A percentile compares a stretch with the other conserved stretches of the same genome.
Evolutionary conservation across 2,113 vertebrate species (phyloP).

Genomic region (Apteryx mantelli): DNA sequence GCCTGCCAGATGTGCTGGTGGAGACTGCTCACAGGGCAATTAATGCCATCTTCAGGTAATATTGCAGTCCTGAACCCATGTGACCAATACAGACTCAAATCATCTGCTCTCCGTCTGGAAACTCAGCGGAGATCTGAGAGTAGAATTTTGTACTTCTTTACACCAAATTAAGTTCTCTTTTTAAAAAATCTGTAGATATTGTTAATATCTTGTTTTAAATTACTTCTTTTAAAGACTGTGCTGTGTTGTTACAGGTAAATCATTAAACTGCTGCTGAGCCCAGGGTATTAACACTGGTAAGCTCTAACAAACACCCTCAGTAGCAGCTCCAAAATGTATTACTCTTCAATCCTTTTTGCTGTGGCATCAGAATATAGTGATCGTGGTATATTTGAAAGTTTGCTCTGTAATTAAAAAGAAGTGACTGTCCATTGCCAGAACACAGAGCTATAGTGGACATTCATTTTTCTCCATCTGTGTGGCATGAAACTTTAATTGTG

Average conservation of each 20-base stretch:
- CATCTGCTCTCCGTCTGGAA: not conserved
- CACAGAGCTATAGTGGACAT: not conserved
- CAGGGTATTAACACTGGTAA: not conserved
- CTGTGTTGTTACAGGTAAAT: not conserved
- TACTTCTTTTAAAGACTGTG: not conserved
- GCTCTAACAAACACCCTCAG: not conserved
- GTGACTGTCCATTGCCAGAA: not conserved
- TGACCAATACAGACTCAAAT: not conserved
- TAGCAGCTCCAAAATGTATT: not conserved
- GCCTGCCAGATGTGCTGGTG: not conserved
- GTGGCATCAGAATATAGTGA: not conserved
- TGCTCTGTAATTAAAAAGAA: not conserved
- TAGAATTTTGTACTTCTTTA: not conserved
- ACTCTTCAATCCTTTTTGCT: not conserved
- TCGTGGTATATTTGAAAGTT: not conserved
- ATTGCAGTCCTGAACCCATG: not conserved
- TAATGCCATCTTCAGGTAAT: not conserved
- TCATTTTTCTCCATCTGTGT: constrained; percentile 41
- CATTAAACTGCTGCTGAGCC: not conserved
- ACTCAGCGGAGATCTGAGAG: not conserved
- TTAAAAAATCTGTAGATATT: not conserved
- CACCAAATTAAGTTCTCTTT: not conserved
- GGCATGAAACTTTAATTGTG: constrained; percentile 29
- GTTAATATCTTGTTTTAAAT: not conserved
- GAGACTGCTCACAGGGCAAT: not conserved